These are phyloP conservation scores for Poecilia picta DNA, from an alignment of 2,797 vertebrate genomes.

Conservation along the genomic window DNA sequence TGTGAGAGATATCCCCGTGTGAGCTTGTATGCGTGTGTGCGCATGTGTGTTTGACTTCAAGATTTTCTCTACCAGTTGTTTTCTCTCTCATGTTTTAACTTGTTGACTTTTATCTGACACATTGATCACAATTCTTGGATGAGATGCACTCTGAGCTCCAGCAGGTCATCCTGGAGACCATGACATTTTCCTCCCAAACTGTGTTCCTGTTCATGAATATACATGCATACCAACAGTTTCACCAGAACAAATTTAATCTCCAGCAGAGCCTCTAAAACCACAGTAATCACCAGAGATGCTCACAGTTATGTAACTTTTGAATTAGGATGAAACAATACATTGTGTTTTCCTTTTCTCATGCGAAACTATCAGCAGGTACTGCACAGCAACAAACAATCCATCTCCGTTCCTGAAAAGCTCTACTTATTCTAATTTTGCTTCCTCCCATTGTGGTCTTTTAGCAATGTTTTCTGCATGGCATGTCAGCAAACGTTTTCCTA, in stretches of 20 bases:
- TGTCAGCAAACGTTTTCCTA: constrained; percentile 1
- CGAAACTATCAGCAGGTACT: constrained; percentile 30
- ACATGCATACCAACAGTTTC: constrained; percentile 9
- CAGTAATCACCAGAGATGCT: constrained; percentile 31
- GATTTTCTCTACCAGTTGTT: constrained; percentile 20
- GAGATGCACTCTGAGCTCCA: constrained; percentile 44
- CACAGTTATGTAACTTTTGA: constrained; percentile 31
- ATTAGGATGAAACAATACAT: constrained; percentile 28
- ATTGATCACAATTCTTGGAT: constrained; percentile 58
- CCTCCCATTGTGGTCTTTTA: constrained; percentile 15
- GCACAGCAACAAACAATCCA: constrained; percentile 24
- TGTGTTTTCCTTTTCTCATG: constrained; percentile 29
- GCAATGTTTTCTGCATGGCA: constrained; percentile 13
- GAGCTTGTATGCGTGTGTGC: not conserved
- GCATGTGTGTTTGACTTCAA: not conserved
- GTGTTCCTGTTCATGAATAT: constrained; percentile 4
- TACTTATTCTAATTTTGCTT: constrained; percentile 14
- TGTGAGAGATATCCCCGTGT: constrained; percentile 26
- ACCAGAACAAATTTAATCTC: constrained; percentile 24
- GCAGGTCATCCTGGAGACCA: constrained; percentile 46
- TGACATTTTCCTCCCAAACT: constrained; percentile 49
- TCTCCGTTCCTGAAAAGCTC: constrained; percentile 15
- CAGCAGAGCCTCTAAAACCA: constrained; percentile 26
- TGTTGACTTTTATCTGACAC: constrained; percentile 66
- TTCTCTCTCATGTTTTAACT: constrained; percentile 50